Base-by-base conservation (phyloP, 2,113 vertebrate genomes). In the Psilopogon haemacephalus region DNA sequence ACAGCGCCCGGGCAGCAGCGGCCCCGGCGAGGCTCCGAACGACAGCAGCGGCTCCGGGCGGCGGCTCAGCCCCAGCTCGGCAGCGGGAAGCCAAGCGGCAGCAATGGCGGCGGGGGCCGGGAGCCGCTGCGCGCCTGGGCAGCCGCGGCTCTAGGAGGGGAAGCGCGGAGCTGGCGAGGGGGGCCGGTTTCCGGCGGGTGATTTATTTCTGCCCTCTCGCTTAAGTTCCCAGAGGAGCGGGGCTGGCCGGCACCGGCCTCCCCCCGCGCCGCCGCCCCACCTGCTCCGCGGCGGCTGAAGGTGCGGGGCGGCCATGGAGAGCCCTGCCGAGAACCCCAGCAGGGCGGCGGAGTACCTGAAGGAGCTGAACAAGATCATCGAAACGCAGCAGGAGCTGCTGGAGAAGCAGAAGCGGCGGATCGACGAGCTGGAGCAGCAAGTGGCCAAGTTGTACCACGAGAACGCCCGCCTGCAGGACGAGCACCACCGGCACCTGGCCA, bases 381-480 rank as follows among this genome's bases (percentile, higher is more conserved):
- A 98, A 97, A 98, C 98, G 60, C 98, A 99, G 95, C 98, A 98
- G 97, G 98, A 97, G 97, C 97, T 99, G 92, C 96, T 99, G 96
- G 98, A 98, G 97, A 98, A 97, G 95, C 98, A 99, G 97, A 98
- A 98, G 96, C 94, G 94, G 92, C 97, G 98, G 72, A 98, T 99
- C 26, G 98, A 98, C 11, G 98, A 98, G 97, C 98, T 99, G 86
- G 98, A 99, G 98, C 97, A 97, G 96, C 98, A 98, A 97, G 98
- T 99, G 97, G 97, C 98, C 79, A 98, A 98, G 92, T 97, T 99
- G 69, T 98, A 98, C 95, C 96, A 96, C 68, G 98, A 99, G 81
- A 99, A 99, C 70, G 98, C 95, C 82, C 96, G 98, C 28, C 97
- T 99, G 60, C 98, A 98, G 88, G 98, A 99, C 65, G 98, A 98